Evolutionary conservation across 2,888 invertebrate genomes (phyloP).

Genomic region (Adelognathus sp.): DNA sequence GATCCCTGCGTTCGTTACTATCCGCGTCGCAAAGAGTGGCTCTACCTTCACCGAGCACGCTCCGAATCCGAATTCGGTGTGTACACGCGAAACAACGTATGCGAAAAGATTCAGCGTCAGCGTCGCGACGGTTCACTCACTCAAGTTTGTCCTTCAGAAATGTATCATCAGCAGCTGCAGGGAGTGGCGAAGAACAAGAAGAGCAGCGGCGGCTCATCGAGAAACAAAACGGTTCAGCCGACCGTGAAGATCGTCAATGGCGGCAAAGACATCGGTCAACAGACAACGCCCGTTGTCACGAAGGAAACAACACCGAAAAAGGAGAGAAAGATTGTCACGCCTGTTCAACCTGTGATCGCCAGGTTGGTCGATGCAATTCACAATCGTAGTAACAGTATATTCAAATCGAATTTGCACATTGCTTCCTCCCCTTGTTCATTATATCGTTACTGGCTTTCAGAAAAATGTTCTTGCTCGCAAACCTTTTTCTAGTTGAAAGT

Average conservation of each 20-base stretch:
- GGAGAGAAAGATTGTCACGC: conserved; percentile 69
- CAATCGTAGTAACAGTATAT: too few relatives aligned
- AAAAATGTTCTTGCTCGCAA: too few relatives aligned
- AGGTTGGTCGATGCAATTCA: conserved; percentile 68
- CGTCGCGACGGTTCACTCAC: neutral
- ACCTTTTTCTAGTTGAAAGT: too few relatives aligned
- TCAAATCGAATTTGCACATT: too few relatives aligned
- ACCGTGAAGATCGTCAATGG: conserved; percentile 78
- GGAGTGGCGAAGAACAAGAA: conserved; percentile 84
- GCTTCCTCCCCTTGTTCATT: too few relatives aligned
- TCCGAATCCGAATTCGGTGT: conserved; percentile 86
- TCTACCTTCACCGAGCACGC: conserved; percentile 92
- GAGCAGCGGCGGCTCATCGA: conserved; percentile 77
- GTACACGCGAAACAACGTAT: conserved; percentile 52
- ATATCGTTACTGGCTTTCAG: too few relatives aligned
- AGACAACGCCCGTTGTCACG: conserved; percentile 82
- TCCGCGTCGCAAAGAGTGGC: conserved; percentile 95
- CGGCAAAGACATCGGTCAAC: conserved; percentile 82
- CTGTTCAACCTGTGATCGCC: conserved; percentile 68
- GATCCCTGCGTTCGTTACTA: conserved; percentile 98
- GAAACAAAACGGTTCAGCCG: conserved; percentile 74
- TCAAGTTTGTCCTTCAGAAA: conserved; percentile 80
- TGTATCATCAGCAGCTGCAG: conserved; percentile 87
- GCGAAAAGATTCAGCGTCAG: neutral
- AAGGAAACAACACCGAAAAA: conserved; percentile 78